These are phyloP conservation scores for Nothobranchius kuhntae DNA, from an alignment of 2,113 vertebrate genomes.

Conservation along the genomic window DNA sequence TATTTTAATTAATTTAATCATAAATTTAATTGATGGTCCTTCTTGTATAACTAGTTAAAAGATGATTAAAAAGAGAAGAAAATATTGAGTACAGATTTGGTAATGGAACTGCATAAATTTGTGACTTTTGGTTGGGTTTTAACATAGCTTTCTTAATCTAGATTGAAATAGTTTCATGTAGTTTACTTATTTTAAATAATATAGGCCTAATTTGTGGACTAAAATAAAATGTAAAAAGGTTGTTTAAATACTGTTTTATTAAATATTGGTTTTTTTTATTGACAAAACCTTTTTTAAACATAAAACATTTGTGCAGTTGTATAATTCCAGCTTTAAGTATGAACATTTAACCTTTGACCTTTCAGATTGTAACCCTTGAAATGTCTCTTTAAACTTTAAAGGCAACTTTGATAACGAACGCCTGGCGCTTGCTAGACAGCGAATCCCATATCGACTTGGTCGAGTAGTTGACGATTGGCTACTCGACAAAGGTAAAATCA, in stretches of 20 bases:
- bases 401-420: constrained; percentile 99
- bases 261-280: constrained; percentile 91
- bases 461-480: constrained; percentile 99
- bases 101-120: constrained; percentile 89
- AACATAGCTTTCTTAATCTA: constrained; percentile 94
- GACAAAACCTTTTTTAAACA: constrained; percentile 90
- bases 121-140: constrained; percentile 91
- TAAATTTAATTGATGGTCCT: constrained; percentile 84
- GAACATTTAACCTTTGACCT: constrained; percentile 99
- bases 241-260: constrained; percentile 93
- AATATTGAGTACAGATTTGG: constrained; percentile 87
- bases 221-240: constrained; percentile 95
- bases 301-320: constrained; percentile 94
- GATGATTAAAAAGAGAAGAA: constrained; percentile 72
- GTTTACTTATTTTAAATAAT: constrained; percentile 84
- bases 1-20: constrained; percentile 87
- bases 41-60: constrained; percentile 96
- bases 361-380: constrained; percentile 99
- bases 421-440: constrained; percentile 99
- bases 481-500: constrained; percentile 99
- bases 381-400: constrained; percentile 99
- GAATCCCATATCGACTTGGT: constrained; percentile 99
- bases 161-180: constrained; percentile 85
- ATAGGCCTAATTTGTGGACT: constrained; percentile 97
- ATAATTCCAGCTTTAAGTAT: constrained; percentile 96